A percentile compares a stretch with the other conserved stretches of the same genome.
Conservation (phyloP, 2,888 invertebrate genomes). For the Caenorhabditis sp. region DNA sequence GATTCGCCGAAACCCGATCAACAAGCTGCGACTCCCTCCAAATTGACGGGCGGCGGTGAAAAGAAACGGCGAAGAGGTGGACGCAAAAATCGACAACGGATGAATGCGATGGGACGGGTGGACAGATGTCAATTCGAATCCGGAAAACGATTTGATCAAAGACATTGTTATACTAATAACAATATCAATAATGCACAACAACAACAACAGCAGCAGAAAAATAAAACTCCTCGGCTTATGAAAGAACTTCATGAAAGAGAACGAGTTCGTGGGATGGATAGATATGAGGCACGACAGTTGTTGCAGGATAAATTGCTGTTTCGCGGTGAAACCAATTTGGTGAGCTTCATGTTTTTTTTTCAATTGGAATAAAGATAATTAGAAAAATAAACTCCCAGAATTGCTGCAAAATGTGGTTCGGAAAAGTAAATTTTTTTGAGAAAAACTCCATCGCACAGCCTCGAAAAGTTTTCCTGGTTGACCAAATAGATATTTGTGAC, state of each 20-base stretch:
- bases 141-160: background rate
- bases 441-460: too few species aligned
- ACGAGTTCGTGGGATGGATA: conserved; percentile 20
- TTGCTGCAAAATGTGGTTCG: background rate
- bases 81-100: conserved; percentile 10
- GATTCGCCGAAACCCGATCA: background rate
- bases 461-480: too few species aligned
- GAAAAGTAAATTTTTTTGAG: too few species aligned
- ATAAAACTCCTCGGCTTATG: background rate
- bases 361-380: too few species aligned
- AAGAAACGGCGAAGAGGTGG: conserved; percentile 20
- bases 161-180: background rate
- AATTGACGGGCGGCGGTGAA: background rate
- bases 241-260: conserved; percentile 30
- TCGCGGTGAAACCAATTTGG: conserved; percentile 19
- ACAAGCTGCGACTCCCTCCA: background rate
- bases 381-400: background rate
- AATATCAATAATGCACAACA: background rate
- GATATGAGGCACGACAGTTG: conserved; percentile 26
- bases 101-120: background rate
- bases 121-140: background rate
- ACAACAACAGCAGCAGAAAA: too few species aligned
- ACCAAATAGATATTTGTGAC: too few species aligned
- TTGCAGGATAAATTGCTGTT: conserved; percentile 34
- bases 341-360: background rate